These are phyloP conservation scores for Sminthurinus signatus DNA, from an alignment of 1,140 invertebrate species.

Conservation along the genomic window DNA sequence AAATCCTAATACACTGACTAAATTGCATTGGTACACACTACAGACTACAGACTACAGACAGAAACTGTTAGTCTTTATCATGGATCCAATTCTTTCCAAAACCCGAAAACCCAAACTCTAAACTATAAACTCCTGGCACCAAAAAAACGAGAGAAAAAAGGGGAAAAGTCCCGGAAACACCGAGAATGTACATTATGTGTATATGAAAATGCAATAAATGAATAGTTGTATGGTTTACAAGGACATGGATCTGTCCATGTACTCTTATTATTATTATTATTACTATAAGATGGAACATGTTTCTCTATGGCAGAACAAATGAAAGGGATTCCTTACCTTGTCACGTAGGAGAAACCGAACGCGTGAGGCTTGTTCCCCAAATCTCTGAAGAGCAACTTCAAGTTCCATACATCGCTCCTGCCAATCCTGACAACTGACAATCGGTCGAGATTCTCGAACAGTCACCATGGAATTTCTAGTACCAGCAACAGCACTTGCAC, in stretches of 20 bases:
- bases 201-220: not conserved
- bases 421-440: constrained; percentile 42
- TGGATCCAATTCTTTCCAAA: too few species aligned
- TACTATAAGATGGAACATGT: not conserved
- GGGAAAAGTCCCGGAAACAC: too few species aligned
- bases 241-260: not conserved
- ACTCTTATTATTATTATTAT: not conserved
- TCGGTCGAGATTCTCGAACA: constrained; percentile 17
- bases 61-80: too few species aligned
- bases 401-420: constrained; percentile 47
- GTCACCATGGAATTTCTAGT: not conserved
- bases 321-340: constrained; percentile 45
- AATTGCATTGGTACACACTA: too few species aligned
- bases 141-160: too few species aligned
- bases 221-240: not conserved
- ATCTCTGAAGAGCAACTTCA: constrained; percentile 48
- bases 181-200: not conserved
- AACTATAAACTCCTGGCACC: too few species aligned
- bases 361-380: constrained; percentile 47
- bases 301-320: not conserved
- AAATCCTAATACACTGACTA: too few species aligned
- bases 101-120: too few species aligned
- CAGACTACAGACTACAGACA: too few species aligned
- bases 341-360: constrained; percentile 47
- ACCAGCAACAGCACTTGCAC: not conserved